Conservation (phyloP, 2,888 invertebrate genomes). For the Lasioglossum morio region DNA sequence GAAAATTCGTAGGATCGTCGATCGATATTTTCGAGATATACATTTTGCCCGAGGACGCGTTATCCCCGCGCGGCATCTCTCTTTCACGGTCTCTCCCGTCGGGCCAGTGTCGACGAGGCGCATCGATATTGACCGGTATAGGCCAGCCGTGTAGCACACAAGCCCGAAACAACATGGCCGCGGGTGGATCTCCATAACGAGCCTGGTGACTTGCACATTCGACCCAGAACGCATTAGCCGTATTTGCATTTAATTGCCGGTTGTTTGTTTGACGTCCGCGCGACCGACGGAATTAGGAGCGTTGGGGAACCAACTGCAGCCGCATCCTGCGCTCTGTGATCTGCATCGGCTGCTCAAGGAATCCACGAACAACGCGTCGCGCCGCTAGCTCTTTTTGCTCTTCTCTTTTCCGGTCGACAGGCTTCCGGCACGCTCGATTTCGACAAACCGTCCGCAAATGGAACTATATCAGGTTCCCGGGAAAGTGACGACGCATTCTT, state of each 20-base stretch:
- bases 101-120: conserved; percentile 46
- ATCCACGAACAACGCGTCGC: not conserved
- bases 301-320: conserved; percentile 53
- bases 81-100: conserved; percentile 25
- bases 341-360: conserved; percentile 39
- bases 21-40: conserved; percentile 49
- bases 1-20: conserved; percentile 36
- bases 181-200: conserved; percentile 81
- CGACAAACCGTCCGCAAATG: not conserved
- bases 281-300: conserved; percentile 76
- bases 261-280: conserved; percentile 83
- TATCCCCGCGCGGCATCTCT: conserved; percentile 68
- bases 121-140: conserved; percentile 74
- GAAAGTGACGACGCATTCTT: no score
- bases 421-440: not conserved
- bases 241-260: conserved; percentile 84
- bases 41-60: conserved; percentile 13
- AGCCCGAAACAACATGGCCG: conserved; percentile 79
- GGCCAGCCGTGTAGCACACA: conserved; percentile 61
- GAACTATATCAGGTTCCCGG: no score
- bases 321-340: conserved; percentile 64
- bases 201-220: conserved; percentile 82
- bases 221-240: conserved; percentile 83
- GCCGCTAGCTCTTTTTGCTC: not conserved
- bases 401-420: not conserved